phyloP scores from a whole-genome alignment of 2,113 vertebrate genomes.

The Coracopsis vasa region DNA sequence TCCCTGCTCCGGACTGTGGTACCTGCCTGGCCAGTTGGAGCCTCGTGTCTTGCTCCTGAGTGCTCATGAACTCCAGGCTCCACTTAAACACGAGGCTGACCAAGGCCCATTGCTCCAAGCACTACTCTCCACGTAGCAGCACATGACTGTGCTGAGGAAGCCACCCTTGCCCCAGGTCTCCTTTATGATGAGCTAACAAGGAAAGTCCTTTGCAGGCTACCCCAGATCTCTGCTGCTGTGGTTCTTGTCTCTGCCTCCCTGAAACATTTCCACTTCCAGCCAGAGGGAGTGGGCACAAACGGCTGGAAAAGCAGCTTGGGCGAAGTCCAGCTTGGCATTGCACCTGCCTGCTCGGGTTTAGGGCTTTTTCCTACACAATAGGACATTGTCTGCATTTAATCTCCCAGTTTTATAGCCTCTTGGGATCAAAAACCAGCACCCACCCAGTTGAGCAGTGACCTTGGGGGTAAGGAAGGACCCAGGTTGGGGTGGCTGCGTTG shows the following conservation, averaged over 20 bases:
- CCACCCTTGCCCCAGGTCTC: neutral
- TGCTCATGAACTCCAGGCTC: rapidly evolving
- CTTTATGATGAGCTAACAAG: rapidly evolving
- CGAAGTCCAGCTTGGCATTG: neutral
- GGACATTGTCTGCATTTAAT: neutral
- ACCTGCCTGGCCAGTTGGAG: neutral
- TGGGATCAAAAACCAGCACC: neutral
- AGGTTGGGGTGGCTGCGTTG: rapidly evolving
- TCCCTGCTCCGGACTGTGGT: rapidly evolving
- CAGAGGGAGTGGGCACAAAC: neutral
- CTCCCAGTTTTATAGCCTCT: neutral
- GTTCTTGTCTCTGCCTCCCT: neutral
- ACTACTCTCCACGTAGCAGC: neutral
- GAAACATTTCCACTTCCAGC: neutral
- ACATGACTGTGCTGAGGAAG: neutral
- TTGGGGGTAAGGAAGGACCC: neutral
- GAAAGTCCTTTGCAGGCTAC: neutral
- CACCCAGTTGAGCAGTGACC: neutral
- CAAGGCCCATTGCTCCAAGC: neutral
- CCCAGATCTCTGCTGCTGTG: neutral
- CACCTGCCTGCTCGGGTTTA: neutral
- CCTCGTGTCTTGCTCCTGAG: rapidly evolving
- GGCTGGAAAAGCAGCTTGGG: neutral
- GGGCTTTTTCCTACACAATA: neutral
- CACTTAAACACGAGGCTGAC: neutral